These are phyloP conservation scores for Anoura caudifer DNA, from an alignment of 2,113 vertebrate species.

Conservation along the genomic window DNA sequence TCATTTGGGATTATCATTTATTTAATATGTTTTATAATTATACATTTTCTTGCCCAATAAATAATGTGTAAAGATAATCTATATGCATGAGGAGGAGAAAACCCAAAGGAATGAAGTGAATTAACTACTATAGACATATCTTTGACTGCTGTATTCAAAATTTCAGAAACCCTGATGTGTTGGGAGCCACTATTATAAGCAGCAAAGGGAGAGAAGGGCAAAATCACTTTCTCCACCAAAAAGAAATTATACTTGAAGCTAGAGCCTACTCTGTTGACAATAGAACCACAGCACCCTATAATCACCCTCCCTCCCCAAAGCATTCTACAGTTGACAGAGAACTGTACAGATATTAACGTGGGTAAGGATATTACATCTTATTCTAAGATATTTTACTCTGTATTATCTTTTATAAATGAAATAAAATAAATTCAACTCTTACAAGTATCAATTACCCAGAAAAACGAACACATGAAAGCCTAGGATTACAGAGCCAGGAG, in stretches of 20 bases:
- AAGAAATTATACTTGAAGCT: not conserved
- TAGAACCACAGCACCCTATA: not conserved
- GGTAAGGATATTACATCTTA: not conserved
- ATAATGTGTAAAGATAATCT: not conserved
- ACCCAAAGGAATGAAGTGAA: not conserved
- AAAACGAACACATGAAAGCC: not conserved
- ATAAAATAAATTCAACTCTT: not conserved
- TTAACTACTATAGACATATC: not conserved
- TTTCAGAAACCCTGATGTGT: not conserved
- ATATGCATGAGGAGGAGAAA: not conserved
- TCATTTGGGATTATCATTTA: not conserved
- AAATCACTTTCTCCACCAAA: not conserved
- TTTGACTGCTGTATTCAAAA: not conserved
- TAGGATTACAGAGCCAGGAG: not conserved
- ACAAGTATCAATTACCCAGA: not conserved
- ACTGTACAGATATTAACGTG: not conserved
- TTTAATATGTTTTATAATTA: conserved; percentile 5
- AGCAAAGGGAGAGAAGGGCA: not conserved
- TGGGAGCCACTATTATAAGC: not conserved
- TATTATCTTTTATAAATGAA: not conserved
- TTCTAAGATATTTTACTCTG: not conserved
- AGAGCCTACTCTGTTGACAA: not conserved
- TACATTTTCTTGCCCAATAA: not conserved
- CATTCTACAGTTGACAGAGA: not conserved
- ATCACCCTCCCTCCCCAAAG: not conserved